Evolutionary conservation across 2,797 vertebrate genomes (phyloP).

Genomic region (Rhinatrema bivittatum): DNA sequence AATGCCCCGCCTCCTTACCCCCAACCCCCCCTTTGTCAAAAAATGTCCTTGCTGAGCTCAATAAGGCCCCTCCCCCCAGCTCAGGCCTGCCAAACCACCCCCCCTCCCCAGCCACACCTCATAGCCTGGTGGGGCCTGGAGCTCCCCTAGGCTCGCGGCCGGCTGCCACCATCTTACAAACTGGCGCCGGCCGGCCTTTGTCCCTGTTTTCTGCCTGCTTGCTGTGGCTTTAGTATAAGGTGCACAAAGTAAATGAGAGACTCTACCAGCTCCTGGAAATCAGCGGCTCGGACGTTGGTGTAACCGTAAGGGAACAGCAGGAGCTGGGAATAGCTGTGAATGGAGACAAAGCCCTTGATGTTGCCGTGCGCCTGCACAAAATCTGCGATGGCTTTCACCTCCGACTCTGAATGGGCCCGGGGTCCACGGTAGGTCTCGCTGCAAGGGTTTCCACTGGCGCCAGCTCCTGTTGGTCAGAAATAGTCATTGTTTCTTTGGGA

Average conservation of each 20-base stretch:
- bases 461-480: slow-evolving; percentile 45
- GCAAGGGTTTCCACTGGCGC: slow-evolving; percentile 75
- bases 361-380: slow-evolving; percentile 77
- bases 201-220: no score
- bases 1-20: no score
- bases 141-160: no score
- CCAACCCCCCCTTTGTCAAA: no score
- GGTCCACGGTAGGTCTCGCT: slow-evolving; percentile 71
- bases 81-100: no score
- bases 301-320: slow-evolving; percentile 89
- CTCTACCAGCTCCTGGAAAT: slow-evolving; percentile 74
- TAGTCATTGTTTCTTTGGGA: neutral
- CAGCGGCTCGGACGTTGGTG: slow-evolving; percentile 31
- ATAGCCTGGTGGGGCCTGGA: no score
- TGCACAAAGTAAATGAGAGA: neutral
- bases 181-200: no score
- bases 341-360: slow-evolving; percentile 85
- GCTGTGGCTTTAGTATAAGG: no score
- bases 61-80: no score
- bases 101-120: no score
- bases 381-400: slow-evolving; percentile 87
- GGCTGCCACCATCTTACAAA: no score
- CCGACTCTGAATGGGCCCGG: slow-evolving; percentile 71
- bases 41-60: no score
- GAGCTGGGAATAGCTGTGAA: slow-evolving; percentile 92